A percentile compares a stretch with the other conserved stretches of the same genome.
phyloP scores from a whole-genome alignment of 2,888 invertebrate genomes.

The Pachymerium ferrugineum region DNA sequence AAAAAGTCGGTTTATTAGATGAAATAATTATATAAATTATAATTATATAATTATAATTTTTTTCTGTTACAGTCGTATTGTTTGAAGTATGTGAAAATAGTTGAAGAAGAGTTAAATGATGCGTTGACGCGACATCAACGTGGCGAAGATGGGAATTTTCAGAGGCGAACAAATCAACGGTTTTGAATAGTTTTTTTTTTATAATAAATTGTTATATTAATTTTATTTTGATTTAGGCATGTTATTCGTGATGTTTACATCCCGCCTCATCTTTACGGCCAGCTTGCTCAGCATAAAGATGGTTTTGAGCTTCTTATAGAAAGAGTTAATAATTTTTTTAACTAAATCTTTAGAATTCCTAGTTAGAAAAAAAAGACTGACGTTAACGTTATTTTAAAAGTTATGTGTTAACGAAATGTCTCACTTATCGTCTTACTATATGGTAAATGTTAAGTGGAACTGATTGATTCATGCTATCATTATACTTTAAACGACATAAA shows the following conservation, averaged over 20 bases:
- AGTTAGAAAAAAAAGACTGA: too few species aligned
- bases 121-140: slow-evolving; percentile 77
- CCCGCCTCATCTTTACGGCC: slow-evolving; percentile 77
- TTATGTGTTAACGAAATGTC: too few species aligned
- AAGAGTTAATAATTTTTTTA: slow-evolving; percentile 41
- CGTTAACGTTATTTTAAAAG: too few species aligned
- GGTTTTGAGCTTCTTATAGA: slow-evolving; percentile 47
- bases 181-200: background rate
- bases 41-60: background rate
- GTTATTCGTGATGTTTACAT: slow-evolving; percentile 50
- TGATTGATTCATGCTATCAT: too few species aligned
- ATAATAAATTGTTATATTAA: slow-evolving; percentile 32
- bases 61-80: slow-evolving; percentile 34
- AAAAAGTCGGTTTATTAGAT: slow-evolving; percentile 44
- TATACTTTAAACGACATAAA: too few species aligned
- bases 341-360: background rate
- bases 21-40: background rate
- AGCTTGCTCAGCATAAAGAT: slow-evolving; percentile 64
- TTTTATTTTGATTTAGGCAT: slow-evolving; percentile 39
- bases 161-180: slow-evolving; percentile 57
- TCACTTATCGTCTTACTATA: too few species aligned
- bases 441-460: too few species aligned
- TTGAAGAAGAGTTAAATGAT: slow-evolving; percentile 84
- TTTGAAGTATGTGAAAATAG: slow-evolving; percentile 71
- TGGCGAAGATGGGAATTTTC: slow-evolving; percentile 69